phyloP scores from a whole-genome alignment of 2,113 vertebrate genomes.

The Hipposideros armiger region DNA sequence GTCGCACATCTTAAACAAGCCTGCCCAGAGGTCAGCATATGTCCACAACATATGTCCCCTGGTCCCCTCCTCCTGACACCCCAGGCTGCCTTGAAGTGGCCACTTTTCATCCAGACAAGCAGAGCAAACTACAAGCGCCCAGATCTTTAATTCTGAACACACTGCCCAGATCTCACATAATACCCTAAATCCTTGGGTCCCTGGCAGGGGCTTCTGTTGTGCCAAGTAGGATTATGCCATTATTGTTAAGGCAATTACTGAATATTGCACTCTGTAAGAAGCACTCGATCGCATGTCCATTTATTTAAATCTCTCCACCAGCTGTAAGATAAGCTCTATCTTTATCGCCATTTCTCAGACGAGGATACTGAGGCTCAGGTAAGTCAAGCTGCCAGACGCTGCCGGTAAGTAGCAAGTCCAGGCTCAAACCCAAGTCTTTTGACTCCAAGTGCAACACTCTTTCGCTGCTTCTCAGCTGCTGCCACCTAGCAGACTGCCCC shows the following conservation, averaged over 20 bases:
- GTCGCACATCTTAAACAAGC: neutral
- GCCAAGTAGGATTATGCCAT: neutral
- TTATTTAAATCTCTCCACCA: neutral
- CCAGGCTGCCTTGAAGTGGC: neutral
- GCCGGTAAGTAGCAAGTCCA: neutral
- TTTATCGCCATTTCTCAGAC: neutral
- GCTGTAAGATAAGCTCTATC: neutral
- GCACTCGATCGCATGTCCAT: rapidly evolving
- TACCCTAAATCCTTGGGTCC: neutral
- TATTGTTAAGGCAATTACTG: neutral
- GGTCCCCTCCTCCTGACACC: neutral
- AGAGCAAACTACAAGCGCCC: neutral
- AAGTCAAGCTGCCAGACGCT: neutral
- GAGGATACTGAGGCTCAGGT: neutral
- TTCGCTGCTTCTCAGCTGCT: neutral
- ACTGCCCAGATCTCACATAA: neutral
- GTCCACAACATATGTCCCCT: neutral
- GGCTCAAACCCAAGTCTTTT: neutral
- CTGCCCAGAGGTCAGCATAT: neutral
- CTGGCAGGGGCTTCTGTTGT: too few species aligned
- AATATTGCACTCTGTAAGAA: neutral
- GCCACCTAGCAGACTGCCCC: neutral
- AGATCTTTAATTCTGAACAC: neutral
- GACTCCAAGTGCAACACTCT: neutral
- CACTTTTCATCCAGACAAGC: neutral